Percentiles rank a stretch among this genome's conserved stretches.
These are phyloP conservation scores for Montifringilla adamsi DNA, from an alignment of 2,113 vertebrate genomes.

Conservation along the genomic window DNA sequence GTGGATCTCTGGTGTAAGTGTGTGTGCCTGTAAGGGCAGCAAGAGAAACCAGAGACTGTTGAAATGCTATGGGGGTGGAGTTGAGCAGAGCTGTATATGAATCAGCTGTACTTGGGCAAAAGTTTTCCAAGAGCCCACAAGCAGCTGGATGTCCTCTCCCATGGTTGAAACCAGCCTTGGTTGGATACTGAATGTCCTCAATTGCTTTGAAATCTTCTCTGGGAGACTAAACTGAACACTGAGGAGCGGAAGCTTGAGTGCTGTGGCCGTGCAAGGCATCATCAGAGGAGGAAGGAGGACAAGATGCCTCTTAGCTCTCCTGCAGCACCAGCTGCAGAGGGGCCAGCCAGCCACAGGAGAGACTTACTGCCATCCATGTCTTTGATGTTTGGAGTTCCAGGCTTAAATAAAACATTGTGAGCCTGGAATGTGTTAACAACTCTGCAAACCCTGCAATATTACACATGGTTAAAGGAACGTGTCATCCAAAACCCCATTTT, in stretches of 20 bases:
- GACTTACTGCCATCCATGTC: neutral
- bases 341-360: neutral
- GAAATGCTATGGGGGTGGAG: neutral
- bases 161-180: neutral
- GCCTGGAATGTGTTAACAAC: neutral
- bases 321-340: neutral
- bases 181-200: neutral
- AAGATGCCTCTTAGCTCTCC: neutral
- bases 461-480: neutral
- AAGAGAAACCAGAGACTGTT: neutral
- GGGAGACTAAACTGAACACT: neutral
- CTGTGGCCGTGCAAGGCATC: neutral
- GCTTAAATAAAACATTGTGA: neutral
- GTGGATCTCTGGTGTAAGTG: neutral
- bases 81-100: rapidly evolving
- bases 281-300: neutral
- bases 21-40: neutral
- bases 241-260: neutral
- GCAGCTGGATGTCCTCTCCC: neutral
- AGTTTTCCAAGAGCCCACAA: neutral
- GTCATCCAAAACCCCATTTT: neutral
- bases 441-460: neutral
- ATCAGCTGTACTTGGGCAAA: neutral
- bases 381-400: neutral
- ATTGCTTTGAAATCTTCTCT: neutral